Base-by-base conservation (phyloP, 2,888 invertebrate genomes). In the Drosophila paramelanica region DNA sequence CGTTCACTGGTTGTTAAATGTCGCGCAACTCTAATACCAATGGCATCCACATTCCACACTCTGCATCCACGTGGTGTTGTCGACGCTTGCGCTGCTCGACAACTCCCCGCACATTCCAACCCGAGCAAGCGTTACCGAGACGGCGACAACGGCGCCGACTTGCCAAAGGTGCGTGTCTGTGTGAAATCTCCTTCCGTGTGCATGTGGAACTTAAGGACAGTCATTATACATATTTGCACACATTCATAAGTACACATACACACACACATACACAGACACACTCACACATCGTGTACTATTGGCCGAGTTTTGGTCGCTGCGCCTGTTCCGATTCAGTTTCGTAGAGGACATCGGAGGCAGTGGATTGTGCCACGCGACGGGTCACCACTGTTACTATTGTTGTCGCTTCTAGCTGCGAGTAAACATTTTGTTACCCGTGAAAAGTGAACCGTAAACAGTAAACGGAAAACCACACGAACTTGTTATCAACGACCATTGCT, bases 241-340 rank as follows among this genome's bases (percentile, higher is more conserved):
- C 33, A 55, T n/a, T 36, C n/a, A 13, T 8, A 38, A 45, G 27
- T 8, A 51, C 38, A 51, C 36, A 51, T 11, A 36, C 31, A 43
- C 52, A 23, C 42, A 64, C 41, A 39, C 33, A 51, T 8, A 36
- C 13, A 10, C 7, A 38, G 42, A 20, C 4, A 51, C 38, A 47
- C 36, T 49, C 13, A 47, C 27, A 52, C 50, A 36, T 43, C 38
- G 41, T 52, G 49, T 51, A 67, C 66, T 57, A 69, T 74, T 77
- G 72, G 81, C 85, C 79, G 77, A 83, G 70, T 84, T 87, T 60
- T 57, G 53, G 51, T 60, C 45, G 49, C 45, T 56, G 52, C 50
- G 68, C 51, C 67, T 62, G 61, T 57, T 56, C 36, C 49, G 53
- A 39, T 74, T 79, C 69, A 83, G 83, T 88, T 77, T 77, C 67